Conservation (phyloP, 2,113 vertebrate genomes). For the Gallinago paraguaiae region DNA sequence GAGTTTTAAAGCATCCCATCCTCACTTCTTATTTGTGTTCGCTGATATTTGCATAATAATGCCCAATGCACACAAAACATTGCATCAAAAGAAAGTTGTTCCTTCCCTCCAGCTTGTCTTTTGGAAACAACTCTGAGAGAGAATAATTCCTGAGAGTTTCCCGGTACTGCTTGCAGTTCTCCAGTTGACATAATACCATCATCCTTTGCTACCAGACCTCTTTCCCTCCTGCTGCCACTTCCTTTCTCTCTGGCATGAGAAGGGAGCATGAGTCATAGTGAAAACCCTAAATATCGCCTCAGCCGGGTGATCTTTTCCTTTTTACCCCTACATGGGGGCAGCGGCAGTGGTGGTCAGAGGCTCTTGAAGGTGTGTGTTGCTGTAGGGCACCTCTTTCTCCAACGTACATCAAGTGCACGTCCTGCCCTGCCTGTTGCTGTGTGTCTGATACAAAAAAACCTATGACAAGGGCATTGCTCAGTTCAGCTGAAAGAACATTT, state of each 20-base stretch:
- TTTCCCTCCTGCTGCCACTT: not conserved
- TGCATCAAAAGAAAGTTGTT: not conserved
- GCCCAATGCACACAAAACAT: constrained; percentile 16
- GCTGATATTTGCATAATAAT: constrained; percentile 46
- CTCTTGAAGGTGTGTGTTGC: not conserved
- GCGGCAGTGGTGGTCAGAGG: not conserved
- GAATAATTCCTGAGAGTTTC: not conserved
- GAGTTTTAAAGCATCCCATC: constrained; percentile 1
- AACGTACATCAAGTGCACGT: rapidly evolving
- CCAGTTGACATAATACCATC: not conserved
- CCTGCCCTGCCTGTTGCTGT: not conserved
- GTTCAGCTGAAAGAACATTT: not conserved
- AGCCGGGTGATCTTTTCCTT: not conserved
- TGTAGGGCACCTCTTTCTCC: not conserved
- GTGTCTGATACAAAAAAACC: rapidly evolving
- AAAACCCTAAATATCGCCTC: not conserved
- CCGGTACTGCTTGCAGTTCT: rapidly evolving
- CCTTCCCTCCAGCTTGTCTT: not conserved
- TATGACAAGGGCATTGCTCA: not conserved
- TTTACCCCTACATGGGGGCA: not conserved
- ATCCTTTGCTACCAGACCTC: not conserved
- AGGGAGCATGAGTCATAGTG: not conserved
- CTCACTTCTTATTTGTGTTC: not conserved
- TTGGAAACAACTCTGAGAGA: not conserved
- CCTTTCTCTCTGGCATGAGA: not conserved